These are phyloP conservation scores for Chrysolina americana DNA, from an alignment of 2,888 invertebrate species.

Conservation along the genomic window DNA sequence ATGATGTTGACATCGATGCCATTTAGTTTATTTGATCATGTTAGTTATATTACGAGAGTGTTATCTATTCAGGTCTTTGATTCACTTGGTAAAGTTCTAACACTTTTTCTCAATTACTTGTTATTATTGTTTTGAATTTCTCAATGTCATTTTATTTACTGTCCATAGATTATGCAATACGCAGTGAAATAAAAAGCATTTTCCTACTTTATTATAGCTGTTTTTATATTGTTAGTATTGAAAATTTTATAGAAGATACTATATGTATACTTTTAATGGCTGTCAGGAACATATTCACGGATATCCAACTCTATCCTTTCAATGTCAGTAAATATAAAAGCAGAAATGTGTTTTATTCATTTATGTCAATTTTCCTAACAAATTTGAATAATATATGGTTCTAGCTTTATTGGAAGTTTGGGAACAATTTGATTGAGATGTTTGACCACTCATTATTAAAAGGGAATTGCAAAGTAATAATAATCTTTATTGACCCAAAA, in stretches of 20 bases:
- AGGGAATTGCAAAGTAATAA: no score
- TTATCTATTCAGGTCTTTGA: slow-evolving; percentile 30
- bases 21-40: slow-evolving; percentile 74
- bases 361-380: neutral
- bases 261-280: slow-evolving; percentile 18
- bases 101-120: slow-evolving; percentile 2
- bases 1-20: slow-evolving; percentile 94
- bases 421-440: no score
- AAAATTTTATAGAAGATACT: slow-evolving; percentile 22
- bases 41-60: slow-evolving; percentile 32
- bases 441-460: no score
- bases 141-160: slow-evolving; percentile 46
- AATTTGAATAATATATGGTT: no score
- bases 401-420: no score
- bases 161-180: slow-evolving; percentile 49
- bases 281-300: slow-evolving; percentile 20
- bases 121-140: slow-evolving; percentile 14
- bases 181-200: slow-evolving; percentile 46
- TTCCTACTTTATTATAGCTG: slow-evolving; percentile 34
- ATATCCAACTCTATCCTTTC: slow-evolving; percentile 22
- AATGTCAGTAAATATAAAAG: slow-evolving; percentile 17
- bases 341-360: slow-evolving; percentile 2
- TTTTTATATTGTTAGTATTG: slow-evolving; percentile 33
- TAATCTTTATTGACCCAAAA: no score
- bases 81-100: slow-evolving; percentile 25